Base-by-base conservation (phyloP, 1,140 invertebrate species). In the Latrodectus geometricus region DNA sequence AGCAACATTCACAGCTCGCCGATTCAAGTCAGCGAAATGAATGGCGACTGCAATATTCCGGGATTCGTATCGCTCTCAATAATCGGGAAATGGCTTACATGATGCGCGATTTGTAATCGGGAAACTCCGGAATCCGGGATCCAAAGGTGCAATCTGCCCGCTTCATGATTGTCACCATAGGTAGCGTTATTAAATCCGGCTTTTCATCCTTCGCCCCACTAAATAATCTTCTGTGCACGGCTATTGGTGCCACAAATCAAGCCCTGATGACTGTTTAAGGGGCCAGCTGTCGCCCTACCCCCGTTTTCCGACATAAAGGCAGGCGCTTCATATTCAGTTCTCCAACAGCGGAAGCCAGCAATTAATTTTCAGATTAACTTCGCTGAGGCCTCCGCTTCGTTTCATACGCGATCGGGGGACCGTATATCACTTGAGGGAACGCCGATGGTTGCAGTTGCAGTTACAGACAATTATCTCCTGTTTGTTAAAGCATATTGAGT, bases 231-330 rank as follows among this genome's bases (percentile, higher is more conserved):
- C 23, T 49, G 79, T 84, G 82, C 73, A 84, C 82, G 82, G 72
- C 76, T 73, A 84, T 84, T 84, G 82, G 82, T 66, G 82, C 82
- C 82, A 84, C 82, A 84, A 84, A 84, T 84, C 82, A 84, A 76
- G 82, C 82, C 82, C 82, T 84, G 82, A 84, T 84, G 82, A 72
- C 82, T 84, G 82, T 84, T 84, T 84, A 84, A 84, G 82, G 82
- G 82, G n/a, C 82, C 82, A 84, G 82, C 82, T 84, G 82, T 15
- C 82, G 72, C 69, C 69, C 69, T 68, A 2, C 54, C 35, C 35
- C 35, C 35, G n/a, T n/a, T n/a, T 35, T 5, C 17, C 65, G n/a
- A 35, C 78, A 84, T 75, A 76, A 73, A 84, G 61, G 73, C 61
- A 76, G 81, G 61, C 56, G 72, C 82, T 52, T 56, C 80, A 74